Evolutionary conservation across 2,797 vertebrate species (phyloP).

Genomic region (Meda fulgida): DNA sequence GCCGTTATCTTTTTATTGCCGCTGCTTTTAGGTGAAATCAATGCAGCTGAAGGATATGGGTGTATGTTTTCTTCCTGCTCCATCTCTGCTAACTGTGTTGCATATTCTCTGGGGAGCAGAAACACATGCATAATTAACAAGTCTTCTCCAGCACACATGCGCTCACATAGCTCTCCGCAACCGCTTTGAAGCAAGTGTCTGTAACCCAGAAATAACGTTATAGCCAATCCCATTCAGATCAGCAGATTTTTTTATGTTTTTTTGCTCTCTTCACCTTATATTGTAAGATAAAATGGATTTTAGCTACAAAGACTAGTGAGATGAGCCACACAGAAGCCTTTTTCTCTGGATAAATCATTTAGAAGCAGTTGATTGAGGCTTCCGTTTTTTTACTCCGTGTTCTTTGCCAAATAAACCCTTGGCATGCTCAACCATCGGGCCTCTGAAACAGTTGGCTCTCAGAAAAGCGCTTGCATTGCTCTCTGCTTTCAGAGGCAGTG

Average conservation of each 20-base stretch:
- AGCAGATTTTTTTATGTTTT: background rate
- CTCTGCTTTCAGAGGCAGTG: constrained; percentile 30
- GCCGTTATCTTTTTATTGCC: background rate
- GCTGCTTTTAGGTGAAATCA: constrained; percentile 64
- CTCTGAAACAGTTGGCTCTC: constrained; percentile 73
- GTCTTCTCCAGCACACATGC: constrained; percentile 71
- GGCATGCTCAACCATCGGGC: constrained; percentile 66
- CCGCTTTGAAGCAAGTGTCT: constrained; percentile 68
- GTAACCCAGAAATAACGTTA: constrained; percentile 52
- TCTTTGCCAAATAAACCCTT: constrained; percentile 73
- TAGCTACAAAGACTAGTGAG: constrained; percentile 14
- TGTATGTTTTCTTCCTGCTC: constrained; percentile 66
- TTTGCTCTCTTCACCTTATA: constrained; percentile 27
- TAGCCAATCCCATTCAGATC: constrained; percentile 9
- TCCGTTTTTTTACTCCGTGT: constrained; percentile 61
- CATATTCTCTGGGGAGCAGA: constrained; percentile 75
- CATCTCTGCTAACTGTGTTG: constrained; percentile 74
- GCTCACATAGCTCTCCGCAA: constrained; percentile 62
- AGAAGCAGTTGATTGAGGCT: constrained; percentile 64
- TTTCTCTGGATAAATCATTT: constrained; percentile 61
- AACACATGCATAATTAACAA: constrained; percentile 84
- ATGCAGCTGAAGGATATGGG: constrained; percentile 71
- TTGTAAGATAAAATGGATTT: constrained; percentile 10
- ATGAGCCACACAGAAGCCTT: constrained; percentile 22
- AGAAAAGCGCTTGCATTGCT: constrained; percentile 67